Evolutionary conservation across 2,888 invertebrate species (phyloP).

Genomic region (Cancer borealis): DNA sequence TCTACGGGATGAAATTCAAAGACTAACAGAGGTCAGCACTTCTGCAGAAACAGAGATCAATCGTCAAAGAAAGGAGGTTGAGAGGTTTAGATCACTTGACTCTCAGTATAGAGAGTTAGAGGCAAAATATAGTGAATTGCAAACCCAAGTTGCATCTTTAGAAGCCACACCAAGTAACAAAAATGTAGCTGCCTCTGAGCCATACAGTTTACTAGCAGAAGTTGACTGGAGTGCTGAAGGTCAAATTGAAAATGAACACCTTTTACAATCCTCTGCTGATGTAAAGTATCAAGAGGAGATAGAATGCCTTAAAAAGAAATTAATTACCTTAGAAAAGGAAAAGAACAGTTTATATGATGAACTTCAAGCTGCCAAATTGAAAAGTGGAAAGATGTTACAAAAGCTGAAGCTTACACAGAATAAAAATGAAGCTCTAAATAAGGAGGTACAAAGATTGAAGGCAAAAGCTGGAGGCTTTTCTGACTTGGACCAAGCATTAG

Average conservation of each 20-base stretch:
- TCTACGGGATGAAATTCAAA: slow-evolving; percentile 70
- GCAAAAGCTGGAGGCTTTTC: slow-evolving; percentile 76
- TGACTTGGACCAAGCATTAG: slow-evolving; percentile 88
- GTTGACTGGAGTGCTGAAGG: slow-evolving; percentile 77
- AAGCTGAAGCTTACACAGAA: slow-evolving; percentile 91
- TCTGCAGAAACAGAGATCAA: slow-evolving; percentile 74
- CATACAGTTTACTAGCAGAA: slow-evolving; percentile 70
- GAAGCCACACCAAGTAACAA: slow-evolving; percentile 54
- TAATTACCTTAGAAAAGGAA: slow-evolving; percentile 76
- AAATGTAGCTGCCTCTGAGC: slow-evolving; percentile 53
- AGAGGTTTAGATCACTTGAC: slow-evolving; percentile 64
- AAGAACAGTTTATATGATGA: slow-evolving; percentile 82
- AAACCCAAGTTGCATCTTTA: slow-evolving; percentile 63
- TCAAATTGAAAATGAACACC: slow-evolving; percentile 74
- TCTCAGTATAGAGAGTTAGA: slow-evolving; percentile 71
- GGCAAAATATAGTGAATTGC: slow-evolving; percentile 69
- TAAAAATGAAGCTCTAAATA: slow-evolving; percentile 80
- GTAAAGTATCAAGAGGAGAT: slow-evolving; percentile 72
- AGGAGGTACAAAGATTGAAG: slow-evolving; percentile 78
- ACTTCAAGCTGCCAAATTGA: slow-evolving; percentile 85
- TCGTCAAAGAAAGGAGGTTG: slow-evolving; percentile 69
- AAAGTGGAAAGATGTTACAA: slow-evolving; percentile 88
- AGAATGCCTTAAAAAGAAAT: slow-evolving; percentile 71
- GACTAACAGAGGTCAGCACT: slow-evolving; percentile 70
- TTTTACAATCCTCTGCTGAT: slow-evolving; percentile 72